Evolutionary conservation across 2,797 vertebrate species (phyloP).

Genomic region (Synanceia verrucosa): DNA sequence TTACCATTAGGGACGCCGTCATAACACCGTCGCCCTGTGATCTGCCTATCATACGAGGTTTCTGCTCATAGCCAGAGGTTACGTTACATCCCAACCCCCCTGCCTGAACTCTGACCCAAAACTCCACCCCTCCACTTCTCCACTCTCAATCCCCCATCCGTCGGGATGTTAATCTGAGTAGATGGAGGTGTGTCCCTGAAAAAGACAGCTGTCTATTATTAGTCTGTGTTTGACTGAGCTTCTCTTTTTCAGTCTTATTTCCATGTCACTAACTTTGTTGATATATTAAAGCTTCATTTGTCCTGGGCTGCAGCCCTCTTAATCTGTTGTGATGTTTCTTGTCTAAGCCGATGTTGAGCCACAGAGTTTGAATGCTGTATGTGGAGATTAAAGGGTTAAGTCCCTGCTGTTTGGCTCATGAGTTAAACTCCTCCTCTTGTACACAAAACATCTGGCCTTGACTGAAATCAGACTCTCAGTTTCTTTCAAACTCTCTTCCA

Average conservation of each 20-base stretch:
- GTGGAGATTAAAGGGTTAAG: conserved; percentile 66
- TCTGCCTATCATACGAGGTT: conserved; percentile 58
- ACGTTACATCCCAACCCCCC: conserved; percentile 50
- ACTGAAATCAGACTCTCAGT: conserved; percentile 42
- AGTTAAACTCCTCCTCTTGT: conserved; percentile 49
- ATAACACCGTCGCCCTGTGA: conserved; percentile 62
- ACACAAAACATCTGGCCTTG: conserved; percentile 57
- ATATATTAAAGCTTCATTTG: not conserved
- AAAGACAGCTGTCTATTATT: conserved; percentile 44
- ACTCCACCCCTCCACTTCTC: conserved; percentile 7
- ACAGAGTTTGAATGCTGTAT: conserved; percentile 21
- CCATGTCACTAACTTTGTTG: not conserved
- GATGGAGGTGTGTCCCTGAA: conserved; percentile 22
- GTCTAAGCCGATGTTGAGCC: conserved; percentile 17
- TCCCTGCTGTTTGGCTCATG: conserved; percentile 40
- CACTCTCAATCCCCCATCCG: not conserved
- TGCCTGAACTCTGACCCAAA: conserved; percentile 61
- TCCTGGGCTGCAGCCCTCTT: conserved; percentile 10
- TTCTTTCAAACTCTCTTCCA: conserved; percentile 19
- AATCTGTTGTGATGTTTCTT: conserved; percentile 27
- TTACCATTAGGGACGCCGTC: conserved; percentile 53
- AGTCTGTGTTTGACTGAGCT: conserved; percentile 14
- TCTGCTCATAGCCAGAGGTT: conserved; percentile 60
- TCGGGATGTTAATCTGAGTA: conserved; percentile 13
- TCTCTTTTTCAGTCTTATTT: conserved; percentile 16